These are phyloP conservation scores for Rhinolophus sinicus DNA, from an alignment of 2,113 vertebrate species.

Conservation along the genomic window DNA sequence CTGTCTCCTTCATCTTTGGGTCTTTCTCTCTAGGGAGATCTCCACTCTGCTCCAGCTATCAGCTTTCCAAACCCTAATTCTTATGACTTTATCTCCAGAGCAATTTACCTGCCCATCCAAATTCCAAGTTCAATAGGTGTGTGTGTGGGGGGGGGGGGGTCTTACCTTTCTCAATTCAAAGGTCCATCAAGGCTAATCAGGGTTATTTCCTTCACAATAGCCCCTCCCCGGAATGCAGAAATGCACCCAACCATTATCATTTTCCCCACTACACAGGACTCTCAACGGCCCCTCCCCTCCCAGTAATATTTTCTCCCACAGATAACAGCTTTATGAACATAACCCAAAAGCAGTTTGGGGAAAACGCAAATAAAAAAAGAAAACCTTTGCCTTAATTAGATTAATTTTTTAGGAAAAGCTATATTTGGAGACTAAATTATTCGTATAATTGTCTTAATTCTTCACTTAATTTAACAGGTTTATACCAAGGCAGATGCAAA, in stretches of 20 bases:
- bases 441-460: constrained; percentile 54
- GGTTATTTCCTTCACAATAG: neutral
- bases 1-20: neutral
- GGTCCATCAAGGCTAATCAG: neutral
- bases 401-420: constrained; percentile 58
- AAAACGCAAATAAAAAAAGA: constrained; percentile 30
- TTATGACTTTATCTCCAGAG: neutral
- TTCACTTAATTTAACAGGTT: constrained; percentile 59
- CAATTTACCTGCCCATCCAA: neutral
- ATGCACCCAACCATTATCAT: neutral
- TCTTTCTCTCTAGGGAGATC: neutral
- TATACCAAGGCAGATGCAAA: constrained; percentile 49
- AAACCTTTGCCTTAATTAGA: constrained; percentile 35
- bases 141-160: rapidly evolving
- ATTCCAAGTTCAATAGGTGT: neutral
- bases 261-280: neutral
- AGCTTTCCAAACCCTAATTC: neutral
- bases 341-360: constrained; percentile 3
- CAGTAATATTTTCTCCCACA: neutral
- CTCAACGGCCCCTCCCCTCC: neutral
- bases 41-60: neutral
- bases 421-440: constrained; percentile 54
- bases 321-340: neutral
- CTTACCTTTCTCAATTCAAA: neutral
- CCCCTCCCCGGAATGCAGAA: neutral